Evolutionary conservation across 2,888 invertebrate species (phyloP).

Genomic region (Himalopsyche kuldschensis): DNA sequence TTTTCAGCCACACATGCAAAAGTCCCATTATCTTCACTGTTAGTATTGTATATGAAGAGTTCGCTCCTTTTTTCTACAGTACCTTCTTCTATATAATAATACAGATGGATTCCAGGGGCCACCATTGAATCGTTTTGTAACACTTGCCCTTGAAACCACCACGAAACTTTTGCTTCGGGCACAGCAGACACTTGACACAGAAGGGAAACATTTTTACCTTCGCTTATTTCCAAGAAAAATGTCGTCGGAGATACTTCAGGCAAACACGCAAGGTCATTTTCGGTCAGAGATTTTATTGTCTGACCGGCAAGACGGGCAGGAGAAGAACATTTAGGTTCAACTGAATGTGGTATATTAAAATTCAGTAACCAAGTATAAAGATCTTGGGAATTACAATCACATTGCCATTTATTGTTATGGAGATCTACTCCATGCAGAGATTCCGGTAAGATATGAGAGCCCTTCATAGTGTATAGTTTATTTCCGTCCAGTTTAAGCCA

Average conservation of each 20-base stretch:
- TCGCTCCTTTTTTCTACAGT: constrained; percentile 75
- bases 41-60: constrained; percentile 76
- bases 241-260: constrained; percentile 78
- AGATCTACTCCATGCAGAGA: constrained; percentile 78
- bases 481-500: constrained; percentile 85
- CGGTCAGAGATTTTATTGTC: constrained; percentile 67
- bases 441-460: constrained; percentile 72
- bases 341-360: constrained; percentile 75
- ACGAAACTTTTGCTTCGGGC: constrained; percentile 79
- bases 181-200: constrained; percentile 79
- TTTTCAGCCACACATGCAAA: constrained; percentile 86
- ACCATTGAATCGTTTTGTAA: constrained; percentile 75
- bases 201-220: constrained; percentile 80
- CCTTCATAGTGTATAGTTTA: constrained; percentile 71
- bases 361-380: constrained; percentile 77
- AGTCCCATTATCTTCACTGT: constrained; percentile 80
- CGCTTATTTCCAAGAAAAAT: constrained; percentile 74
- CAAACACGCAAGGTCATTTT: constrained; percentile 76
- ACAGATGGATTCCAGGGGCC: constrained; percentile 67
- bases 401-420: constrained; percentile 86
- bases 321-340: constrained; percentile 75
- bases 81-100: constrained; percentile 74
- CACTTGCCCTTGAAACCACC: constrained; percentile 82
- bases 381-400: constrained; percentile 80
- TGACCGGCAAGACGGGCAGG: constrained; percentile 70